phyloP scores from a whole-genome alignment of 1,140 invertebrate genomes.

The Cyclargus thomasi region DNA sequence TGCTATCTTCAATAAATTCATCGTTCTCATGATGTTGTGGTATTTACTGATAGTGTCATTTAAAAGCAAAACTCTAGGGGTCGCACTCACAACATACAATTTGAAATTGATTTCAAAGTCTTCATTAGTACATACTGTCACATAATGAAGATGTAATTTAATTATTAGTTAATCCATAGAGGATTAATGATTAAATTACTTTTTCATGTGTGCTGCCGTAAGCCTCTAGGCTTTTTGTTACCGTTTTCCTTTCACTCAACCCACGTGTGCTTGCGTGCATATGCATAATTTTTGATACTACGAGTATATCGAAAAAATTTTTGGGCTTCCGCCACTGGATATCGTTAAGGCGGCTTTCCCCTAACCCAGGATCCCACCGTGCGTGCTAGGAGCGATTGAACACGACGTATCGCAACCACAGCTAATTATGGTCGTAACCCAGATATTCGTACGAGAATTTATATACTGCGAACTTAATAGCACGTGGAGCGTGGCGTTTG shows the following conservation, averaged over 20 bases:
- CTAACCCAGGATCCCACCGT: constrained; percentile 1
- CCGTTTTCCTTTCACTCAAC: not conserved
- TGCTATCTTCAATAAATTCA: too few species aligned
- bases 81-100: too few species aligned
- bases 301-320: not conserved
- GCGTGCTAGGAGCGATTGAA: constrained; percentile 18
- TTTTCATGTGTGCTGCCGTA: too few species aligned
- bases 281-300: not conserved
- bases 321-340: not conserved
- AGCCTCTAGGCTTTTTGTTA: too few species aligned
- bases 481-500: constrained; percentile 8
- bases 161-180: too few species aligned
- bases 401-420: constrained; percentile 9
- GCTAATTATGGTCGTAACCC: constrained; percentile 19
- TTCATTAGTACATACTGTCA: too few species aligned
- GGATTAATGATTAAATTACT: too few species aligned
- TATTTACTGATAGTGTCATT: too few species aligned
- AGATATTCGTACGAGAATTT: constrained; percentile 20
- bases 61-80: too few species aligned
- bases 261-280: not conserved
- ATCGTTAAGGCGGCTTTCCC: not conserved
- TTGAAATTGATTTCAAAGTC: too few species aligned
- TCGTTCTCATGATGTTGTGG: too few species aligned
- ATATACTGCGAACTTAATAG: constrained; percentile 19
- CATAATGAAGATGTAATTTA: too few species aligned